Evolutionary conservation across 2,113 vertebrate species (phyloP).

Genomic region (Gila orcuttii): DNA sequence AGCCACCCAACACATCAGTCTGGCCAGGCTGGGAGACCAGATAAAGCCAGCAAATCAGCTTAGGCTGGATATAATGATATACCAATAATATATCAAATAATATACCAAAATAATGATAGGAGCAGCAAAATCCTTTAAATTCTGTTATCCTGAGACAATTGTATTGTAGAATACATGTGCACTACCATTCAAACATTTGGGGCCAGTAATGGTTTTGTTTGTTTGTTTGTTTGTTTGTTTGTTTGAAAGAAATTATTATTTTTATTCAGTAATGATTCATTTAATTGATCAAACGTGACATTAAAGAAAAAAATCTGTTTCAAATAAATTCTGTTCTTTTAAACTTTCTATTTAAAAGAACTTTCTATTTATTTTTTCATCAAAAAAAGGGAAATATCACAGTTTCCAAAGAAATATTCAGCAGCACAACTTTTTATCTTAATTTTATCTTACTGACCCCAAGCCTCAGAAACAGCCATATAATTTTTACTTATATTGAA

Average conservation of each 20-base stretch:
- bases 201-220: not conserved
- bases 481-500: not conserved
- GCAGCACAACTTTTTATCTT: not conserved
- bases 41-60: not conserved
- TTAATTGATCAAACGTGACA: not conserved
- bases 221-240: not conserved
- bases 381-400: not conserved
- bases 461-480: not conserved
- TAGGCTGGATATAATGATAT: not conserved
- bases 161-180: not conserved
- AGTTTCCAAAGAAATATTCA: not conserved
- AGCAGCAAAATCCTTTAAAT: not conserved
- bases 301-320: not conserved
- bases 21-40: not conserved
- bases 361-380: no score
- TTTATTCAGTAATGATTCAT: not conserved
- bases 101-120: not conserved
- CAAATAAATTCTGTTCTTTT: not conserved
- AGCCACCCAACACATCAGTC: not conserved
- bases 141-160: not conserved
- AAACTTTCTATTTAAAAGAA: not conserved
- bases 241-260: not conserved
- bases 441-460: not conserved
- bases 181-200: not conserved
- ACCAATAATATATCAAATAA: no score